Base-by-base conservation (phyloP, 1,140 invertebrate species). In the Sinonovacula constricta region DNA sequence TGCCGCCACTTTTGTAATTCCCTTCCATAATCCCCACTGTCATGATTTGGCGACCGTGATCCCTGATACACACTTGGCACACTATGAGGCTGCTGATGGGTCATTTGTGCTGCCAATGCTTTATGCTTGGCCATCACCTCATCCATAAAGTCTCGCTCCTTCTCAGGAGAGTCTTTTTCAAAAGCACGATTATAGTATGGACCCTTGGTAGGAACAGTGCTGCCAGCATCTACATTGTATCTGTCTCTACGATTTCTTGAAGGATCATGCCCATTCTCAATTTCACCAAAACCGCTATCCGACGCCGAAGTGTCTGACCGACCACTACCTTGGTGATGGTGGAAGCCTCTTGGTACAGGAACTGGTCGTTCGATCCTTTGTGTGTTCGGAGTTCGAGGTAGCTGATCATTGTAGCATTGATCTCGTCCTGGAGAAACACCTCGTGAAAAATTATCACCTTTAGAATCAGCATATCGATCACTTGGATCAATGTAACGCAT, bases 281-380 rank as follows among this genome's bases (percentile, higher is more conserved):
- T 28, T 39, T 78, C 75, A 36, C 75, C 75, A 63, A 78, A 78
- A n/a, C 75, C 75, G 53, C 75, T 78, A 54, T 78, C 75, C 18
- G 75, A 70, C 0, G 75, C 56, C 0, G 65, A 78, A 12, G 65
- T 69, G 45, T 69, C 75, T 1, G 75, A 78, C 14, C 75, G 56
- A 2, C 75, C 75, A 60, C 75, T 78, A 15, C 75, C 75, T 54
- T 78, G 75, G 31, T 78, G 56, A 15, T 54, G 26, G 22, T 78
- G 75, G 39, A 69, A 70, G 14, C 75, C 57, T 26, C 75, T 57
- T 22, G 66, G 53, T 14, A 57, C 18, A n/a, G 75, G 65, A 34
- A 78, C 65, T 22, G 72, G 60, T n/a, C 45, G n/a, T 28, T 53
- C 22, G 24, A 15, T 53, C 26, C 14, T 18, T 22, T 22, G 39